Evolutionary conservation across 2,113 vertebrate species (phyloP).

Genomic region (human): DNA sequence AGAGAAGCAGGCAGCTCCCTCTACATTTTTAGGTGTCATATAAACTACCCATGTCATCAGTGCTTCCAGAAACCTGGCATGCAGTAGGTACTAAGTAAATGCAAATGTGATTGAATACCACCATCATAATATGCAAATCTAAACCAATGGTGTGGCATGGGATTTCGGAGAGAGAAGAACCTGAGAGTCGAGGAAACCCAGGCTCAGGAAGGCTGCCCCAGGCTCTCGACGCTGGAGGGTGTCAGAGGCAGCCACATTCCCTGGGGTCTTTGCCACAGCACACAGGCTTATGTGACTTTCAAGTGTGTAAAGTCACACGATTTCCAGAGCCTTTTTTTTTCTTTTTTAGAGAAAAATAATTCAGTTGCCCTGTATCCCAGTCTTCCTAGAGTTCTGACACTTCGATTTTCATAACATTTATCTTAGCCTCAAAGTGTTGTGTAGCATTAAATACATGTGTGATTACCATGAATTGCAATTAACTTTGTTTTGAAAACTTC

Average conservation of each 20-base stretch:
- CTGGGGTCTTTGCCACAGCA: fast-evolving
- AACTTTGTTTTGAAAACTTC: constrained; percentile 59
- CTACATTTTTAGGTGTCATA: fast-evolving
- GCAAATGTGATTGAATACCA: fast-evolving
- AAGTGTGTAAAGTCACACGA: fast-evolving
- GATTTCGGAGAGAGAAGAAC: neutral
- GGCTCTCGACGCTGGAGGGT: neutral
- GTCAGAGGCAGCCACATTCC: fast-evolving
- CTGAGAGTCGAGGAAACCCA: fast-evolving
- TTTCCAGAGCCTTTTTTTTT: too few species aligned
- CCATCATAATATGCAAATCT: fast-evolving
- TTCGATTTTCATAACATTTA: neutral
- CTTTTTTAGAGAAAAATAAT: neutral
- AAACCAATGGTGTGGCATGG: fast-evolving
- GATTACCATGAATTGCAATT: constrained; percentile 38
- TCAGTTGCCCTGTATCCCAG: neutral
- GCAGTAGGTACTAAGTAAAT: fast-evolving
- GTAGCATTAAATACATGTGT: neutral
- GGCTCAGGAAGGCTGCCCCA: fast-evolving
- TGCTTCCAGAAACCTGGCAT: neutral
- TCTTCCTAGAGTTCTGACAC: neutral
- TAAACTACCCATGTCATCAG: fast-evolving
- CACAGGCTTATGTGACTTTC: neutral
- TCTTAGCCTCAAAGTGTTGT: neutral
- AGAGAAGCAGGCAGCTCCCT: neutral